phyloP scores from a whole-genome alignment of 2,888 invertebrate species.

The Tenthredo distinguenda region DNA sequence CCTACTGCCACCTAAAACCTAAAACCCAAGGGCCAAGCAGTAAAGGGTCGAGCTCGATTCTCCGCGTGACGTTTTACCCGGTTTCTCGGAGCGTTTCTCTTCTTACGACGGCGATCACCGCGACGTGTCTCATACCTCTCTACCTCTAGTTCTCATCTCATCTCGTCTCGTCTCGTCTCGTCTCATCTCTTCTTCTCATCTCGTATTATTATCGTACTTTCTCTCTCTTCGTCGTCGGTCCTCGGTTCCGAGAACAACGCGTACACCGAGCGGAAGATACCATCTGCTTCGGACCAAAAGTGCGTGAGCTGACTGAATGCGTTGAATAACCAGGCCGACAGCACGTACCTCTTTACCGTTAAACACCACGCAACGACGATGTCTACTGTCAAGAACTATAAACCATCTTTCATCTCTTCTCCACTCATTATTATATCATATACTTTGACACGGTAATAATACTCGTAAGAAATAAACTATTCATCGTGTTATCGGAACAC shows the following conservation, averaged over 20 bases:
- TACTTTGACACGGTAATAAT: constrained; percentile 6
- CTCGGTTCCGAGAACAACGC: constrained; percentile 41
- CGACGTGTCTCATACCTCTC: not conserved
- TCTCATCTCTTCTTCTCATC: constrained; percentile 11
- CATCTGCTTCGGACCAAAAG: constrained; percentile 46
- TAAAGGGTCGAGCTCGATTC: constrained; percentile 17
- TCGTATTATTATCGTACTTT: not conserved
- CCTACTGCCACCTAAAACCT: not conserved
- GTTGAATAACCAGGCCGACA: constrained; percentile 41
- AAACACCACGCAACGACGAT: constrained; percentile 41
- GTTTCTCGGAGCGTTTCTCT: not conserved
- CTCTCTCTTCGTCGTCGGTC: not conserved
- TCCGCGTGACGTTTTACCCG: not conserved
- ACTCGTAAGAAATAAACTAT: not conserved
- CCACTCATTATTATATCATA: not conserved
- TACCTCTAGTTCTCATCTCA: not conserved
- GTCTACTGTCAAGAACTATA: constrained; percentile 27
- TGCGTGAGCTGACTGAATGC: constrained; percentile 49
- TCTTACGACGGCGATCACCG: not conserved
- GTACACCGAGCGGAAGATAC: constrained; percentile 39
- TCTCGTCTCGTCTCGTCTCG: not conserved
- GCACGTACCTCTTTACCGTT: constrained; percentile 41
- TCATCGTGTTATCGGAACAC: too few relatives aligned
- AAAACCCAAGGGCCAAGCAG: constrained; percentile 17
- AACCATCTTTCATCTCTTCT: constrained; percentile 20